Evolutionary conservation across 1,140 invertebrate genomes (phyloP).

Genomic region (Alviniconcha marisindica): DNA sequence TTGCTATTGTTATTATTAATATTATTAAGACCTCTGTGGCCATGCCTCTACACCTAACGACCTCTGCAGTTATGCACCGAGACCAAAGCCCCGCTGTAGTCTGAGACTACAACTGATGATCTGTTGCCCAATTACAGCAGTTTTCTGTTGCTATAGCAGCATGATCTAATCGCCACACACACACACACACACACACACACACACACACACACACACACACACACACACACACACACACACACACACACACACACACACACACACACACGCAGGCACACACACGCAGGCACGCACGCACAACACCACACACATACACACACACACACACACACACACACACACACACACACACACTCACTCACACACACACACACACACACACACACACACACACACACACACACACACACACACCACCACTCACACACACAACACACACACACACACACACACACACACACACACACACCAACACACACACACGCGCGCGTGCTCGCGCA

Average conservation of each 20-base stretch:
- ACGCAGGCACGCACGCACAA: not conserved
- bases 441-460: conserved; percentile 19
- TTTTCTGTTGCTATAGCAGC: no score
- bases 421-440: conserved; percentile 7
- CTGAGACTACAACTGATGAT: no score
- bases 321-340: conserved; percentile 14
- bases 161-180: no score
- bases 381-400: conserved; percentile 17
- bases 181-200: no score
- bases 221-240: no score
- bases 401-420: not conserved
- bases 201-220: no score
- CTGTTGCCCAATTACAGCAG: no score
- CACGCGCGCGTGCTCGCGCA: not conserved
- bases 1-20: no score
- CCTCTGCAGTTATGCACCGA: no score
- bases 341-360: not conserved
- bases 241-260: not conserved
- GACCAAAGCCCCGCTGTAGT: no score
- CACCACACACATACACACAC: not conserved
- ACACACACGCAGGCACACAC: not conserved
- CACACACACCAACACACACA: conserved; percentile 4
- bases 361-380: conserved; percentile 8
- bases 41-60: no score
- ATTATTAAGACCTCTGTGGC: no score